phyloP scores from a whole-genome alignment of 2,113 vertebrate species.

The Limnothrissa miodon region DNA sequence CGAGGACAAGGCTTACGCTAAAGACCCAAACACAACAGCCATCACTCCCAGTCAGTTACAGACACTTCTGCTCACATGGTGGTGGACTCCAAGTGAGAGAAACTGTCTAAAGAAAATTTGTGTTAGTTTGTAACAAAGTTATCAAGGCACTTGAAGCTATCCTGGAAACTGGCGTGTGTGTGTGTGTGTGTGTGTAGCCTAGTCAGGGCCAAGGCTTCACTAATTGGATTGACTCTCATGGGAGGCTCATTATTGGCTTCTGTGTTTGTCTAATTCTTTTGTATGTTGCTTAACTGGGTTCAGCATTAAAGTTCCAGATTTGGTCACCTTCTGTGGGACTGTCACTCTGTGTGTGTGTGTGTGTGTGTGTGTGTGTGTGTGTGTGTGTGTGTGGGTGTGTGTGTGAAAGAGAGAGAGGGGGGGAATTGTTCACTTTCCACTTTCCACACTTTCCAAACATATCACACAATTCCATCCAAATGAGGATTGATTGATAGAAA shows the following conservation, averaged over 20 bases:
- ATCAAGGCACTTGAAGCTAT: not conserved
- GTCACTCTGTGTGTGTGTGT: not conserved
- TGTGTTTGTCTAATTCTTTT: not conserved
- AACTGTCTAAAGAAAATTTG: not conserved
- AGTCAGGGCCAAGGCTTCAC: not conserved
- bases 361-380: slow-evolving; percentile 8
- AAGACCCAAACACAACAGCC: not conserved
- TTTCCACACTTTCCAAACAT: not conserved
- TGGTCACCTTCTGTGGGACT: not conserved
- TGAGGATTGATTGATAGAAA: slow-evolving; percentile 9
- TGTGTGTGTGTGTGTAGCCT: too few relatives aligned
- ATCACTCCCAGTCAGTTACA: not conserved
- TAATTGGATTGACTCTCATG: not conserved
- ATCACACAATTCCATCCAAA: not conserved
- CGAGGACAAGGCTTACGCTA: not conserved
- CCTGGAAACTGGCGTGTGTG: not conserved
- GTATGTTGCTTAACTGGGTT: not conserved
- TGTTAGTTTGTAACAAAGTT: not conserved
- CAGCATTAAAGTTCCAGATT: not conserved
- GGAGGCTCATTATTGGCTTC: not conserved
- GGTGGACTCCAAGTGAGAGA: too few relatives aligned
- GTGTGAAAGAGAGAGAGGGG: not conserved
- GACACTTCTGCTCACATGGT: not conserved
- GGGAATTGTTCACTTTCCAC: not conserved
- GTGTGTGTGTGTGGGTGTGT: not conserved